Evolutionary conservation across 2,888 invertebrate species (phyloP), one percentile per base, ranked within the genome.

Genomic region (Proisotoma minuta): DNA sequence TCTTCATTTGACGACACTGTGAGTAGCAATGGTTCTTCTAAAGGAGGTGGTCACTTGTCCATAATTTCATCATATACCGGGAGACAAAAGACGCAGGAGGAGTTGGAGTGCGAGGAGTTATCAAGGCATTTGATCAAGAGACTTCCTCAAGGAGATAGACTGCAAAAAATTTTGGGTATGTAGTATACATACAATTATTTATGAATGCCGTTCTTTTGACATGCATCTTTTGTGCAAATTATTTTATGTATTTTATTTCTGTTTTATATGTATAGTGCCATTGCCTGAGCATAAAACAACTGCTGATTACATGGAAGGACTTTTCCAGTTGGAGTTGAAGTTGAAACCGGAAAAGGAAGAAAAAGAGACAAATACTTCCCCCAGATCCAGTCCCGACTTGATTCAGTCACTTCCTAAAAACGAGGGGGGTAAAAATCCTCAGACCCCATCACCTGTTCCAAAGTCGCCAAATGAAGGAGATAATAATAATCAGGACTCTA

Each of bases 81-180:
- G 49, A 81, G 86, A 66, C 83, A 82, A 74, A 85, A 85, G 72
- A 79, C 84, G 49, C 83, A 85, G 70, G 89, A 89, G 76, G 90
- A 90, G 78, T 82, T 88, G 71, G 89, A 88, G 74, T 89, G 88
- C 79, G 89, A 90, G 75, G 82, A 84, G 74, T 80, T 88, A 63
- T 81, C 80, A 3, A 76, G 78, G 74, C 80, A 80, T 68, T 76
- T 81, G 53, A 79, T 76, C 59, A 77, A 77, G 60, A 77, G 77
- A 60, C 75, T 78, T 24, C 78, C 78, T 59, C 75, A 74, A 54
- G 76, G 77, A 26, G 86, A 87, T 75, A 84, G 84, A 75, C 82
- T 88, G 62, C 83, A 85, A 76, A 83, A 84, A 66, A 82, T 88
- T 69, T 78, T 85, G 75, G 82, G 83, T 83, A 75, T 78, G 77